Percentiles rank a stretch among this genome's conserved stretches.
These are phyloP conservation scores for Coremacera marginata DNA, from an alignment of 2,888 invertebrate species.

Conservation along the genomic window DNA sequence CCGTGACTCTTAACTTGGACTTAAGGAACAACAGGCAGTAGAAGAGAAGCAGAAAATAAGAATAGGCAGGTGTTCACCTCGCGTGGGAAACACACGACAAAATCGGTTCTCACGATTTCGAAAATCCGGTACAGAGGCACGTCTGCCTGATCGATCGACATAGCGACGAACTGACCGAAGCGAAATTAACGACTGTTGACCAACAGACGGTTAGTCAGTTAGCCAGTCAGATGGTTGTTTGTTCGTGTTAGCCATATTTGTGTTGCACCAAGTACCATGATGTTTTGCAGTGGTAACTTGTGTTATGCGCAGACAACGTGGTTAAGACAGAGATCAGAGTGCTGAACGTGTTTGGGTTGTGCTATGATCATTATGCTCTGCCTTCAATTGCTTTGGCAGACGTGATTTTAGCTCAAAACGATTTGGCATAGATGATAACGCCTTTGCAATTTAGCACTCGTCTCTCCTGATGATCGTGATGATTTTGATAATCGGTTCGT, in stretches of 20 bases:
- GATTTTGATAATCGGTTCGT: conserved; percentile 2
- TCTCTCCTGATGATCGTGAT: conserved; percentile 8
- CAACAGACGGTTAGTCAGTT: conserved; percentile 12
- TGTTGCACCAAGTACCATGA: conserved; percentile 36
- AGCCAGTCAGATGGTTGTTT: neutral
- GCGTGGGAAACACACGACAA: conserved; percentile 71
- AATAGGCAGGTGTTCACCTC: conserved; percentile 70
- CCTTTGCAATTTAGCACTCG: conserved; percentile 32
- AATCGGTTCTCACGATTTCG: conserved; percentile 69
- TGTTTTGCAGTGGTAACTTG: neutral
- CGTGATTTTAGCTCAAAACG: neutral
- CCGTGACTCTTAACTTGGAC: neutral
- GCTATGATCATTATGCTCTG: conserved; percentile 31
- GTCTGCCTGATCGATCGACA: conserved; percentile 19
- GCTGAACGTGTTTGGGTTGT: conserved; percentile 12
- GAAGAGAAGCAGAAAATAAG: conserved; percentile 48
- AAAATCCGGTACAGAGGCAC: conserved; percentile 62
- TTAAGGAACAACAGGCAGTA: conserved; percentile 1
- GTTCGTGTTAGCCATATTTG: conserved; percentile 42
- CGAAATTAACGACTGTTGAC: neutral
- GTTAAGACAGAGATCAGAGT: neutral
- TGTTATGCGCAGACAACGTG: neutral
- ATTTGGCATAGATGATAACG: neutral
- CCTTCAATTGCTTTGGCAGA: neutral
- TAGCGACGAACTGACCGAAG: conserved; percentile 2